Evolutionary conservation across 2,113 vertebrate species (phyloP), one percentile per base, ranked within the genome.

Genomic region (Melanerpes formicivorus): DNA sequence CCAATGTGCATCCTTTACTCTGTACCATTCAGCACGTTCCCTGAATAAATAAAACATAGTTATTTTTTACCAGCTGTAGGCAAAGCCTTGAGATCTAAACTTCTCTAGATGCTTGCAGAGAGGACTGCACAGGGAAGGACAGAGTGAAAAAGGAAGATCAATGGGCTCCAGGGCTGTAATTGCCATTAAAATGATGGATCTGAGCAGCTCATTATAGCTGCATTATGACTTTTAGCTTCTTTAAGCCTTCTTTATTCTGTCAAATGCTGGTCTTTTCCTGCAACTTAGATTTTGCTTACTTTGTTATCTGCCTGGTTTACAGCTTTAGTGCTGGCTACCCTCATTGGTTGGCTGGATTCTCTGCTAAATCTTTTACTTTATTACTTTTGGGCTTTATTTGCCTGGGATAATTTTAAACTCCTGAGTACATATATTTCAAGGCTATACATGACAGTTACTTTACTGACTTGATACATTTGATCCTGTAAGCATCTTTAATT

Each of bases 351-450:
- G 16, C 44, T 77, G 87, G 54, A 77, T 78, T 90, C 66, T 80
- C 72, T 59, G 44, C 76, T 90, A 73, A 91, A 60, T 90, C 93
- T 94, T 92, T 52, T 44, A 58, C 80, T 83, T 90, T 75, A 88
- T 83, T 96, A 74, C 75, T 89, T 86, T 90, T 72, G 37, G 64
- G 32, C 83, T 79, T 93, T 87, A 70, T 96, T 94, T 95, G 82
- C 58, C 14, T 76, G 78, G 64, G 71, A 82, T 94, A 55, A 95
- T 95, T 84, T 93, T 54, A 64, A n/a, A 78, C 54, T 88, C 67
- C 66, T 95, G 76, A 71, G 92, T 80, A 86, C 62, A 89, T 72
- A 82, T 5, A 54, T 93, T 94, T 92, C 84, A 87, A 8, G 86
- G 37, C 58, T 73, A 3, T 44, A 37, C 67, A 78, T 87, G 79